These are phyloP conservation scores for Drosophila koepferae DNA, from an alignment of 2,888 invertebrate genomes.

Conservation along the genomic window DNA sequence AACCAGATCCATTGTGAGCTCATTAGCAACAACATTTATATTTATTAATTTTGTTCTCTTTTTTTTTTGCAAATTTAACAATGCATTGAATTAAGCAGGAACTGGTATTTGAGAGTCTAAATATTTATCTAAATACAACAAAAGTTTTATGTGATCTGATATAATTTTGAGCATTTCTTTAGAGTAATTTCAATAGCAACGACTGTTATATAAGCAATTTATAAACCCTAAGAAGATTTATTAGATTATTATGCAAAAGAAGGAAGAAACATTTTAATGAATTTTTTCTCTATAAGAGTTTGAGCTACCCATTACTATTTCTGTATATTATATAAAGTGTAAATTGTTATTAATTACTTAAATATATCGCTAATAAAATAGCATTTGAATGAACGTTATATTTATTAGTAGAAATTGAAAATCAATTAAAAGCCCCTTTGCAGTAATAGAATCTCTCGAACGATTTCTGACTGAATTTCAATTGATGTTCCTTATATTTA, in stretches of 20 bases:
- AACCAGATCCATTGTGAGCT: slow-evolving; percentile 49
- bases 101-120: slow-evolving; percentile 23
- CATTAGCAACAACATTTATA: slow-evolving; percentile 37
- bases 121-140: neutral
- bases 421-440: neutral
- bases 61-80: slow-evolving; percentile 25
- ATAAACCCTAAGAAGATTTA: neutral
- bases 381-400: neutral
- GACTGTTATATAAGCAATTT: neutral
- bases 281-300: neutral
- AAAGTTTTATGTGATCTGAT: slow-evolving; percentile 2
- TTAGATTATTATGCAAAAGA: neutral
- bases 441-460: neutral
- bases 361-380: neutral
- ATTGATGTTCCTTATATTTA: neutral
- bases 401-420: neutral
- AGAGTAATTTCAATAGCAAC: neutral
- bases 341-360: neutral
- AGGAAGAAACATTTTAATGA: neutral
- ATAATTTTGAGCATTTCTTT: slow-evolving; percentile 1
- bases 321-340: neutral
- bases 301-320: too few species aligned
- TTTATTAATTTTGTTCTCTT: neutral
- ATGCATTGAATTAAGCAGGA: slow-evolving; percentile 23
- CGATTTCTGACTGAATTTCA: neutral